Conservation (phyloP, 2,113 vertebrate genomes). For the Hydrochoerus hydrochaeris region DNA sequence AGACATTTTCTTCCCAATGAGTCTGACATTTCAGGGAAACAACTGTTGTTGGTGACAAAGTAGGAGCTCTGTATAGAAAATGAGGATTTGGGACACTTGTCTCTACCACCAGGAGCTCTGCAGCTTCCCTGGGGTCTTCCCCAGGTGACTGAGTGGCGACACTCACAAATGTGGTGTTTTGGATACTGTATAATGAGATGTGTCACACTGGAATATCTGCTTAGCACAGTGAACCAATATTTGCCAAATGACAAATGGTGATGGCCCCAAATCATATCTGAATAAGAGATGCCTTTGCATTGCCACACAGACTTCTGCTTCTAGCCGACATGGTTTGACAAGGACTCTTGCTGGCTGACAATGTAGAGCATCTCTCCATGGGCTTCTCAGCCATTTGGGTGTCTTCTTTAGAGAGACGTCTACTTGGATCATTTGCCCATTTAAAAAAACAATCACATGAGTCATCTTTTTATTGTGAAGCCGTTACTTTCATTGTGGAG, state of each 20-base stretch:
- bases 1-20: constrained; percentile 62
- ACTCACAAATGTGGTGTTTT: constrained; percentile 35
- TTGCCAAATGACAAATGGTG: constrained; percentile 37
- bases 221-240: background rate
- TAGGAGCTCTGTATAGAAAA: constrained; percentile 39
- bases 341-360: background rate
- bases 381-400: background rate
- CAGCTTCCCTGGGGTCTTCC: background rate
- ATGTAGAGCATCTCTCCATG: background rate
- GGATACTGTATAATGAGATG: background rate
- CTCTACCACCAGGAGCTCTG: background rate
- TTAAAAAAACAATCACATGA: background rate
- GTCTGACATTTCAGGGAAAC: constrained; percentile 47
- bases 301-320: background rate
- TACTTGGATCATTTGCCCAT: background rate
- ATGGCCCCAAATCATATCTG: background rate
- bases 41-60: constrained; percentile 55
- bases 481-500: constrained; percentile 2
- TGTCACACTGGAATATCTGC: constrained; percentile 17
- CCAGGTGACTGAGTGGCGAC: background rate
- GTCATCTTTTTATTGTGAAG: background rate
- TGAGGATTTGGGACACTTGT: constrained; percentile 20
- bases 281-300: background rate
- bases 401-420: constrained; percentile 38
- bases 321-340: background rate